Percentiles rank a stretch among this genome's conserved stretches.
Conservation (phyloP, 2,888 invertebrate genomes). For the Lasioglossum marginatum region DNA sequence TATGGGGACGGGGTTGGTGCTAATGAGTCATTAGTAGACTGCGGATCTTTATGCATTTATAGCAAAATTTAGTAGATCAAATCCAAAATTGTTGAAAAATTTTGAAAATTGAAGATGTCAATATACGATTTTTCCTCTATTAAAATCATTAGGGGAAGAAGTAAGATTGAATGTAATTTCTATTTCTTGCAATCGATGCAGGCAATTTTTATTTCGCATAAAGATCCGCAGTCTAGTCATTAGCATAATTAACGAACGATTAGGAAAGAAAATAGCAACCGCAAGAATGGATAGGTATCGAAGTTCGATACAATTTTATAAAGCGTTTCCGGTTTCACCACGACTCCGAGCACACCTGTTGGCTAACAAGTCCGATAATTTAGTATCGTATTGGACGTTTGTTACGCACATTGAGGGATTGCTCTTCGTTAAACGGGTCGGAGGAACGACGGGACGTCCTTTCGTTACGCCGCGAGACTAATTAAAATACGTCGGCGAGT, state of each 20-base stretch:
- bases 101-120: no score
- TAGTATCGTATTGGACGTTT: neutral
- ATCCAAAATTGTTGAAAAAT: no score
- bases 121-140: no score
- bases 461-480: conserved; percentile 35
- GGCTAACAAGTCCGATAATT: neutral
- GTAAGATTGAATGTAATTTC: no score
- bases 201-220: no score
- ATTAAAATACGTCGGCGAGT: conserved; percentile 44
- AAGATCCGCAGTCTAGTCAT: no score
- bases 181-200: no score
- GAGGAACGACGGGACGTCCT: neutral
- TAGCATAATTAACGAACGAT: neutral
- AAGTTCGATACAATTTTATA: neutral
- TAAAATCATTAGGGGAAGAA: no score
- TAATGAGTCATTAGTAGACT: no score
- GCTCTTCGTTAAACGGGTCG: neutral
- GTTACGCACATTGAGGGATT: neutral
- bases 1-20: no score
- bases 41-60: no score
- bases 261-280: neutral
- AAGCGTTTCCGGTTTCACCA: neutral
- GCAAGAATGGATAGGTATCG: neutral
- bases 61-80: no score
- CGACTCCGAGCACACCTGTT: neutral